Base-by-base conservation (phyloP, 2,797 vertebrate species). In the Oreochromis grahami region DNA sequence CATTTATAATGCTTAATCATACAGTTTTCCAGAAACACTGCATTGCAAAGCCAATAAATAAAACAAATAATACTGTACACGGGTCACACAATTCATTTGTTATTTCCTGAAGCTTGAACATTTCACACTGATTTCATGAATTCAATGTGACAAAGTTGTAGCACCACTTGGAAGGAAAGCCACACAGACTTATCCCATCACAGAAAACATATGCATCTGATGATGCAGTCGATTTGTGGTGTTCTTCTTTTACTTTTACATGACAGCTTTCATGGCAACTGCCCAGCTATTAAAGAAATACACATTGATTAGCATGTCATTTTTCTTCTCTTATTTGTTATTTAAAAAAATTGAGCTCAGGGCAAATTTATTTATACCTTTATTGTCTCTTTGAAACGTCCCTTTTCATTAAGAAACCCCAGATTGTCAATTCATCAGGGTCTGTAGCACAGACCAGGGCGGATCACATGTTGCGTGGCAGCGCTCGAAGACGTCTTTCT, bases 11-110 rank as follows among this genome's bases (percentile, higher is more conserved):
- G 91, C 92, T 91, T 90, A 85, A 83, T 63, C 93, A 92, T 93
- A 95, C 94, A 95, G 93, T 92, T 87, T 92, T 93, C 85, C 91
- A 91, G 88, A 91, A 93, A 92, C 8, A 86, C 86, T 94, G 94
- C 83, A 95, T 93, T 83, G 76, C 86, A 91, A 92, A 94, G 94
- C 92, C 93, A 96, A 96, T 96, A 96, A 96, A 96, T 96, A 95
- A 96, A 93, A 94, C 88, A 92, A 93, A 92, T 91, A 95, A 93
- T 88, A 93, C 88, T 93, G 87, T 94, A 93, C 92, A 93, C 53
- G 86, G 84, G 87, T 90, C 90, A 92, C 72, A 78, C 91, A 93
- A 84, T 82, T 91, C 77, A 79, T 84, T 80, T 88, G 87, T 84
- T 91, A 65, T 79, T 87, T 92, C 84, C 90, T 91, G 90, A 94